Evolutionary conservation across 2,797 vertebrate species (phyloP), one percentile per base, ranked within the genome.

Genomic region (Gobio occitaniae): DNA sequence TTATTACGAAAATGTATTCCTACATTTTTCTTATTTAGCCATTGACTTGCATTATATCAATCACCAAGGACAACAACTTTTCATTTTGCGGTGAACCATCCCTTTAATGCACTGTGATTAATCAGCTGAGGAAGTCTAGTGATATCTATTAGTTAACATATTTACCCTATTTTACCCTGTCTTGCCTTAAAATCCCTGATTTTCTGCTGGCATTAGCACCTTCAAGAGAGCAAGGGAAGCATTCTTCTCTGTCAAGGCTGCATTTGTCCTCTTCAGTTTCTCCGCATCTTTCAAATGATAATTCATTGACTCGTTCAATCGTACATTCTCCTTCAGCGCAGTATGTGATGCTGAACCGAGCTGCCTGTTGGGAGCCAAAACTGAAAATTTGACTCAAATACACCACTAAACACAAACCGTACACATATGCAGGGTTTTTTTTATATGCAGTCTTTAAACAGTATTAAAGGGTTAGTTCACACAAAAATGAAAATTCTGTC

Each of bases 291-390:
- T 96, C 47, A 96, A 86, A 84, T 97, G 95, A 90, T 95, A 93
- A 56, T 93, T 91, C 44, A 97, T 93, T 3, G 94, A 92, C 89
- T 96, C 94, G 1, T 91, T 96, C 85, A 99, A 95, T 81, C 91
- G 93, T 70, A 96, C 86, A 38, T 96, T 97, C 91, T 98, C 96
- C 92, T 94, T 97, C 90, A 97, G 96, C 87, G 96, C 94, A 10
- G 94, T 92, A 84, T 92, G 95, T 11, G 95, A 94, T 25, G 92
- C 91, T 41, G 91, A 92, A 52, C 97, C 95, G 91, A 97, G 84
- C 89, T 96, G 96, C 90, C 97, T 98, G 90, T 90, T 66, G 87
- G 54, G 90, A 78, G 69, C 48, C 52, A 84, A 15, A 41, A 6
- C 21, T 48, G 8, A 61, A 21, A 4, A 71, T 71, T 36, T 50